Conservation (phyloP, 2,113 vertebrate species). For the Hippotragus niger region DNA sequence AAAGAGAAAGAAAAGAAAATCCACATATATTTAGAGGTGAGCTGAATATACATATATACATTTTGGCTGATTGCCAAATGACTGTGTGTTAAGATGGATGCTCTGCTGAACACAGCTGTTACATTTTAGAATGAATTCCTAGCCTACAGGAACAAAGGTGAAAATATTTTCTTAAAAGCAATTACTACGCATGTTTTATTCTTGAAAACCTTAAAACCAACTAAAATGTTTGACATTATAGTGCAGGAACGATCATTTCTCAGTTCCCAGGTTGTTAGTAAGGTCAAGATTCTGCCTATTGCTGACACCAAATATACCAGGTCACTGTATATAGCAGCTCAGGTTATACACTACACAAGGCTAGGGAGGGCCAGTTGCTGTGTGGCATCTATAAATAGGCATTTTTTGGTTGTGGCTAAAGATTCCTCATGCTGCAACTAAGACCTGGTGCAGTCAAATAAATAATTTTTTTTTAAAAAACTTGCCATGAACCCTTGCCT, state of each 20-base stretch:
- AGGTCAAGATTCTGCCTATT: background rate
- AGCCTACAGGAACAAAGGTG: background rate
- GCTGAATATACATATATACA: background rate
- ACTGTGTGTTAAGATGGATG: background rate
- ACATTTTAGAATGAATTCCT: background rate
- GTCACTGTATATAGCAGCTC: background rate
- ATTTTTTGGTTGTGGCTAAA: background rate
- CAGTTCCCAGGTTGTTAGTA: background rate
- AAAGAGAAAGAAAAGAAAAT: background rate
- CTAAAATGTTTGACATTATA: background rate
- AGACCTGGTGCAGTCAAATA: background rate
- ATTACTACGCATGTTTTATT: background rate
- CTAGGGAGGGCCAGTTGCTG: background rate
- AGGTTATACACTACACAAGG: background rate
- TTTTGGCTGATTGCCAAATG: background rate
- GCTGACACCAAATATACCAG: background rate
- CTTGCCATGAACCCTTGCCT: background rate
- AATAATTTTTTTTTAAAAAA: background rate
- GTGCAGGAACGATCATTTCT: background rate
- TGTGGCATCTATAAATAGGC: background rate
- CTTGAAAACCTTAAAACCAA: background rate
- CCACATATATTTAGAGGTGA: background rate
- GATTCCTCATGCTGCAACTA: background rate
- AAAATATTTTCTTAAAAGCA: slow-evolving; percentile 3
- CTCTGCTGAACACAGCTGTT: background rate